Evolutionary conservation across 1,140 invertebrate genomes (phyloP).

Genomic region (Zaprionus davidi): DNA sequence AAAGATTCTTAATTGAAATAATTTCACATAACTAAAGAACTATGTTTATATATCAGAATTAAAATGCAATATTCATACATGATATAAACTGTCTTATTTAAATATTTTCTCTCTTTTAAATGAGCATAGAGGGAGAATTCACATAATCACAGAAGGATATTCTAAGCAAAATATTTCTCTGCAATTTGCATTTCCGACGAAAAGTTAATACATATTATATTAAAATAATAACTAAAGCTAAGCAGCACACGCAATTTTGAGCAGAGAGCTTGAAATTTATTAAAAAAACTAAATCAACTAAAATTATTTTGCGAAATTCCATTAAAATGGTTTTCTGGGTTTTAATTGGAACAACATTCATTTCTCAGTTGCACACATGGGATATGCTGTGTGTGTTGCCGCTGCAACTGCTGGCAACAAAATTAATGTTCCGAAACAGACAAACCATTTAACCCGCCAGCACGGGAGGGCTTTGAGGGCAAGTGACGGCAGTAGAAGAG

Average conservation of each 20-base stretch:
- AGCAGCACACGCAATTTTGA: neutral
- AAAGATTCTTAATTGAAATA: no score
- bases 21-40: no score
- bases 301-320: conserved; percentile 26
- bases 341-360: conserved; percentile 31
- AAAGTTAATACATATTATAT: no score
- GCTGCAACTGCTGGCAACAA: conserved; percentile 42
- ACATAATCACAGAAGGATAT: no score
- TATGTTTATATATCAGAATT: no score
- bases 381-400: neutral
- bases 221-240: neutral
- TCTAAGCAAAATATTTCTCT: no score
- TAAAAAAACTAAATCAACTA: conserved; percentile 27
- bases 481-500: neutral
- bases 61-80: no score
- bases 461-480: conserved; percentile 2
- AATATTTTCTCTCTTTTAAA: no score
- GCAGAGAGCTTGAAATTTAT: neutral
- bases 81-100: no score
- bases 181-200: no score
- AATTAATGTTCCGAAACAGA: conserved; percentile 57
- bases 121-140: no score
- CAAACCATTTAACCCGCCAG: conserved; percentile 50
- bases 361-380: conserved; percentile 2
- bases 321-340: conserved; percentile 22